Percentiles rank a stretch among this genome's conserved stretches.
Conservation (phyloP, 2,797 vertebrate species). For the Oreochromis mossambicus region DNA sequence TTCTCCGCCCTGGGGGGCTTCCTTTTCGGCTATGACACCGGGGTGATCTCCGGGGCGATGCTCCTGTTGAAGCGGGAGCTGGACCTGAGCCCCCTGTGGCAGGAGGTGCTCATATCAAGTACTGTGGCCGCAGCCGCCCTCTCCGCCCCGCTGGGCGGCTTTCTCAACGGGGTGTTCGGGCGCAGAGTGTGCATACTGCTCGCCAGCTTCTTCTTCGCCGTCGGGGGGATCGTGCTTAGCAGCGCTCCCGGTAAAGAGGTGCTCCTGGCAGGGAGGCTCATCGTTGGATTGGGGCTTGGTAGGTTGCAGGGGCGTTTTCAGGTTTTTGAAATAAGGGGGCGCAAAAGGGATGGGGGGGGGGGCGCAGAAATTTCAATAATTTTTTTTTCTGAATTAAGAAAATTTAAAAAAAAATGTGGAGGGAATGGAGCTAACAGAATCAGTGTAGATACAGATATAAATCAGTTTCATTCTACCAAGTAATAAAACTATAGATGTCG, state of each 20-base stretch:
- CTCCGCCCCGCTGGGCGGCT: conserved; percentile 87
- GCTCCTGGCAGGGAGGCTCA: conserved; percentile 85
- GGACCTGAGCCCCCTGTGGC: conserved; percentile 88
- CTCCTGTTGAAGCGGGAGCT: conserved; percentile 90
- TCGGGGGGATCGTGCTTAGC: conserved; percentile 85
- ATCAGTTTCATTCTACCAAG: neutral
- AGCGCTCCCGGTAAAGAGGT: conserved; percentile 85
- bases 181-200: conserved; percentile 89
- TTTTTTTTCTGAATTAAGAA: neutral
- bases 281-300: conserved; percentile 95
- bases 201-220: conserved; percentile 87
- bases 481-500: fast-evolving
- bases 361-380: fast-evolving
- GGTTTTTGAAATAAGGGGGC: neutral
- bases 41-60: conserved; percentile 96
- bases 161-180: conserved; percentile 87
- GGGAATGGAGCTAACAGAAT: neutral
- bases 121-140: conserved; percentile 91
- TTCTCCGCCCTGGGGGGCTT: conserved; percentile 96
- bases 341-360: neutral
- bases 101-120: conserved; percentile 92
- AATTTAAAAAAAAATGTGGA: fast-evolving
- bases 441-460: neutral
- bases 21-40: conserved; percentile 95
- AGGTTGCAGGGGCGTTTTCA: conserved; percentile 55